Evolutionary conservation across 2,113 vertebrate genomes (phyloP), one percentile per base, ranked within the genome.

Genomic region (Brachyistius frenatus): DNA sequence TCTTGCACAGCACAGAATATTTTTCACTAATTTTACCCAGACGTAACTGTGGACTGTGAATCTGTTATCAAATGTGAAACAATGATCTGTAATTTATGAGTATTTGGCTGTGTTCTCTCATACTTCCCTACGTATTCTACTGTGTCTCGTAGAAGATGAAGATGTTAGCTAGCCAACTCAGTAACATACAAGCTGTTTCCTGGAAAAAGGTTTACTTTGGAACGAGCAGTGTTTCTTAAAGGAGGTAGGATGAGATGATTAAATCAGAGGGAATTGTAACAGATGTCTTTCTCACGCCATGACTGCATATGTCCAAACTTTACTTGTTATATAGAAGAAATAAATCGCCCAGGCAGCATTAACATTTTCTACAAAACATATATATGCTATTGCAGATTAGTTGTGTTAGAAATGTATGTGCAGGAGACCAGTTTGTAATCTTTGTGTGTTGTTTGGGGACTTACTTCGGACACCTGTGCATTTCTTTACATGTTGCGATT

Each of bases 221-320:
- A 53, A 64, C 49, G 3, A 31, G 8, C 36, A 36, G n/a, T 50
- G 46, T 33, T 16, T 8, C 35, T 23, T 9, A 15, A 37, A 2
- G 16, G 2, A 33, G 23, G 32, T 11, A 57, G 63, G 82, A 72
- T 66, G 8, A 56, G 32, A 44, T 46, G 56, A 73, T 73, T 7
- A 50, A 70, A 74, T 49, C 52, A 33, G 62, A 66, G n/a, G 61
- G 36, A 31, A 44, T 35, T 58, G n/a, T 2, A 62, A 50, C 16
- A 44, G 44, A 49, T 68, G 52, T 58, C 31, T 23, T 16, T 64
- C 49, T 68, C 10, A 35, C 55, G 31, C 68, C 50, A n/a, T 39
- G 33, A 23, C 14, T 0, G 49, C n/a, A 7, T 55, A 31, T 62
- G 9, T 13, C 13, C 10, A 37, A 53, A 23, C 0, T 1, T 39